phyloP scores from a whole-genome alignment of 2,888 invertebrate genomes.

The Amphipoea lucens region DNA sequence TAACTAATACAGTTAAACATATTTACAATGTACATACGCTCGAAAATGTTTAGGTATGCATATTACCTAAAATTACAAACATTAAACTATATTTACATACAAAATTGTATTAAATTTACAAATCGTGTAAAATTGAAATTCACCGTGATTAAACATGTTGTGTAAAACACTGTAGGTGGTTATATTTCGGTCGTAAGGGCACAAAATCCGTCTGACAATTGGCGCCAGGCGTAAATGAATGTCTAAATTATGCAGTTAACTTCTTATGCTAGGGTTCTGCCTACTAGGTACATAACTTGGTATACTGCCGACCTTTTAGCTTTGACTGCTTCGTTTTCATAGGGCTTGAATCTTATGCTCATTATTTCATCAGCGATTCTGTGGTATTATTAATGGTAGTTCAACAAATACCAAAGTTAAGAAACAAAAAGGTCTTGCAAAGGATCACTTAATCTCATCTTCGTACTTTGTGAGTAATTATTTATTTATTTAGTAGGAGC shows the following conservation, averaged over 20 bases:
- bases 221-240: constrained; percentile 80
- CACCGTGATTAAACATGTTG: constrained; percentile 47
- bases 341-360: constrained; percentile 43
- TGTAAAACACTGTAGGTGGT: constrained; percentile 51
- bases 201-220: constrained; percentile 80
- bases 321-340: constrained; percentile 53
- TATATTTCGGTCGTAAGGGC: constrained; percentile 63
- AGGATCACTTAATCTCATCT: background rate
- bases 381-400: constrained; percentile 23
- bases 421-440: constrained; percentile 8
- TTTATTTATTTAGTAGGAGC: no score
- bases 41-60: constrained; percentile 38
- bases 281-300: constrained; percentile 34
- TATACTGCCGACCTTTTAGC: constrained; percentile 65
- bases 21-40: constrained; percentile 2
- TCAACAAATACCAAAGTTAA: constrained; percentile 30
- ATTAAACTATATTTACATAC: constrained; percentile 44
- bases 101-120: constrained; percentile 54
- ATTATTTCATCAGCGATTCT: constrained; percentile 54
- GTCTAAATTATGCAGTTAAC: constrained; percentile 85
- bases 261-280: constrained; percentile 67
- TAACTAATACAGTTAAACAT: constrained; percentile 24
- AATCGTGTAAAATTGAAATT: constrained; percentile 57
- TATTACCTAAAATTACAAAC: constrained; percentile 35
- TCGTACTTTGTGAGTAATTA: background rate